Base-by-base conservation (phyloP, 2,797 vertebrate genomes). In the Vultur gryphus region DNA sequence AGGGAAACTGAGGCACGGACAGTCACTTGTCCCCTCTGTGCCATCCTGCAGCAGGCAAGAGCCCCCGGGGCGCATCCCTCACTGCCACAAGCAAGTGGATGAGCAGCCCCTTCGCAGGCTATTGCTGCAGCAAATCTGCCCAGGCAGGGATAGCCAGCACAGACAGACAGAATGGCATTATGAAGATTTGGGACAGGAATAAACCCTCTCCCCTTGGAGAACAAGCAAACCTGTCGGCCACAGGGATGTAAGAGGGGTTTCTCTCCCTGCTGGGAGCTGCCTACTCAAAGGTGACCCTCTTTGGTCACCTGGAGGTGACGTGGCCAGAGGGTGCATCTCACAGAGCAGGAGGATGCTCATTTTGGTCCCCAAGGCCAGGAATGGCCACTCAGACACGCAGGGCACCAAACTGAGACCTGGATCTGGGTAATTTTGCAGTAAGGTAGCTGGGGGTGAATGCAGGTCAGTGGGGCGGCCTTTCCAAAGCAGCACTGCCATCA, bases 21-120 rank as follows among this genome's bases (percentile, higher is more conserved):
- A n/a, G n/a, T 29, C 1, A 1, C 37, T 65, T 64, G 28, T 44
- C 43, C 21, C 18, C 21, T 80, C 59, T 0, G 0, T 33, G 19
- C 31, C 35, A 7, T 20, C 41, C 46, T 77, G 28, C 41, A 93
- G 29, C 31, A n/a, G 75, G 15, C 23, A 43, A 37, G 21, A 89
- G 51, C 23, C 16, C 21, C 25, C 2, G 0, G n/a, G 6, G 7
- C 15, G 25, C 15, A 24, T 31, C 51, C 62, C 33, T 54, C 64
- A 13, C 33, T 29, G 29, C 25, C 41, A 31, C 28, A 26, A 65
- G 33, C 20, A 39, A 51, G 33, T 2, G 5, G 44, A 37, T 10
- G 23, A 92, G 46, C 64, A 84, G 64, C 24, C 35, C 4, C 20
- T 55, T 64, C 10, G 1, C n/a, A 73, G 55, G 29, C 11, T 54